These are phyloP conservation scores for Menura novaehollandiae DNA, from an alignment of 2,113 vertebrate genomes.

Conservation along the genomic window DNA sequence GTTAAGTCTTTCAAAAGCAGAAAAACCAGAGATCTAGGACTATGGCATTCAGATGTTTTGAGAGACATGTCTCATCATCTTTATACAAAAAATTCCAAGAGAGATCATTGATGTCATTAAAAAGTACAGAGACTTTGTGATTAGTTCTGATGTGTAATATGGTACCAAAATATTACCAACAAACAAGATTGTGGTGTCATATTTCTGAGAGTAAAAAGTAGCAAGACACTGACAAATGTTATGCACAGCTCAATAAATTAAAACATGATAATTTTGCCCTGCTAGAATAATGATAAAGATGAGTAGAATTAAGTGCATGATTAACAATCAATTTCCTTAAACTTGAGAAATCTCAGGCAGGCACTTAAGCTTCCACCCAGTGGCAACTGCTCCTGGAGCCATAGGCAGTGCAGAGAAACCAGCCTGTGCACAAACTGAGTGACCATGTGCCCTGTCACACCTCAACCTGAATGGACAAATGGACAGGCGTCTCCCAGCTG, in stretches of 20 bases:
- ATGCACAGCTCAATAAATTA: not conserved
- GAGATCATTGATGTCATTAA: not conserved
- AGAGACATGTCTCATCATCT: not conserved
- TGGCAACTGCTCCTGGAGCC: not conserved
- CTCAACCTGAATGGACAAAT: fast-evolving
- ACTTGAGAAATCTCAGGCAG: not conserved
- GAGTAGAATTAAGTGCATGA: not conserved
- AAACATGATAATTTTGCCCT: not conserved
- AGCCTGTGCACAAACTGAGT: not conserved
- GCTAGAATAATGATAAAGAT: not conserved
- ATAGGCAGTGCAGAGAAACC: not conserved
- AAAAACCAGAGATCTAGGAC: not conserved
- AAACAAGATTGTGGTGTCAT: not conserved
- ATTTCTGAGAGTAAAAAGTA: not conserved
- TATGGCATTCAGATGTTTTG: not conserved
- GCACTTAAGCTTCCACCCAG: not conserved
- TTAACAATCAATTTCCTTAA: conserved; percentile 13
- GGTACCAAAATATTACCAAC: not conserved
- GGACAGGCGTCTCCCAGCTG: not conserved
- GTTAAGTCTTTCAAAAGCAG: not conserved
- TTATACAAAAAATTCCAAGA: not conserved
- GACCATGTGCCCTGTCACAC: not conserved
- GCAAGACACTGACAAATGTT: not conserved
- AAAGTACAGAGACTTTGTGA: not conserved
- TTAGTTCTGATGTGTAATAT: not conserved